Base-by-base conservation (phyloP, 2,888 invertebrate species). In the Automeris io region DNA sequence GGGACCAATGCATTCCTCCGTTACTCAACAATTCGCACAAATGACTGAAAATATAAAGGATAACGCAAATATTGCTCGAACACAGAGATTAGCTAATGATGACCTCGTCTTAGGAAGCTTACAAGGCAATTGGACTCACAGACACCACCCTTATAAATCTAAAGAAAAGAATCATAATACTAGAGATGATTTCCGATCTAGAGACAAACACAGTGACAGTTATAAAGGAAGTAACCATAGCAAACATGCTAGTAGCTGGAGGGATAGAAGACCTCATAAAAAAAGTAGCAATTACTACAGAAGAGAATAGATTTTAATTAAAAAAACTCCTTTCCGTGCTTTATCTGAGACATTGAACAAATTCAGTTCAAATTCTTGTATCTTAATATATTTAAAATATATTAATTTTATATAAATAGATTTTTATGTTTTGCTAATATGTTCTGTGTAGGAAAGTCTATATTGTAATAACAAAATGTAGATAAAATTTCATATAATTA, bases 121-220 rank as follows among this genome's bases (percentile, higher is more conserved):
- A 49, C 86, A 86, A 54, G 88, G 87, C 3, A 82, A 87, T 47
- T 88, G 87, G 87, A 61, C 74, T 2, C 76, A 83, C 37, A 64
- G 86, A 40, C 85, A 83, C 46, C 82, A 87, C 44, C 82, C 83
- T 0, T 82, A 82, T 40, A 68, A 72, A 31, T 34, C 65, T 1
- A 71, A 72, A 43, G 78, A 73, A 6, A 70, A 72, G 41, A 33
- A 41, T 5, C 62, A 66, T 13, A 60, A 47, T 35, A 46, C 48
- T n/a, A 43, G 64, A 45, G 70, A 71, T 42, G 70, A 73, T n/a
- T 68, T 56, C 9, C 60, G 70, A 21, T 41, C 51, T n/a, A 52
- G 60, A 42, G 69, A 70, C 5, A 44, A 42, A 7, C 55, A 58
- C 13, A 53, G 48, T 50, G 61, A 60, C 35, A 51, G 56, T 36